Base-by-base conservation (phyloP, 2,113 vertebrate species). In the Dasyprocta punctata region DNA sequence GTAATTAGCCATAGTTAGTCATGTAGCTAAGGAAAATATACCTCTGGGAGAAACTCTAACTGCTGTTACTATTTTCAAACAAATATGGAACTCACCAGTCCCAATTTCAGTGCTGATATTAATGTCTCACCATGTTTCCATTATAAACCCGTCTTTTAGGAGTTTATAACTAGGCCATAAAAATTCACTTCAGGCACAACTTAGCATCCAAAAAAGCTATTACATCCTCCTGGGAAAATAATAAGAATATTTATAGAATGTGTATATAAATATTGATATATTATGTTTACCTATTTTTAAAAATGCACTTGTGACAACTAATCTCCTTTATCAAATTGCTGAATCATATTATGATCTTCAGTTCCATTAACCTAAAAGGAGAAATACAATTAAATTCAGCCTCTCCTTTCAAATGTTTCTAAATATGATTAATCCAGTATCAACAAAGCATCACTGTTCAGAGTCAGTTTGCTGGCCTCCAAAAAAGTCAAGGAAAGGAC, bases 301-400 rank as follows among this genome's bases (percentile, higher is more conserved):
- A 96, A 97, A 86, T 95, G 73, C 30, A 82, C 92, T 97, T 94
- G 49, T 90, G 94, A 97, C 94, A 97, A 96, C 90, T 94, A 96
- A 97, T 95, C 90, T 96, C 65, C 65, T 95, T 97, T 96, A 95
- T 94, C 90, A 85, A 85, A 94, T 97, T 97, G 92, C 94, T 95
- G 92, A 97, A 95, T 98, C 96, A 95, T 96, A 94, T 96, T 96
- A 96, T 77, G 44, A 92, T 92, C 56, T 93, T 95, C 44, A 94
- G 73, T 96, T 96, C 96, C 96, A 97, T 96, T 97, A 97, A 96
- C 82, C 82, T 97, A 97, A 97, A 94, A 91, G 90, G 96, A 97
- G 94, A 97, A 96, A 96, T 84, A 91, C 54, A 97, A 94, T 97
- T 96, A 97, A 96, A 98, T 96, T 90, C 52, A 65, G 58, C 47